Conservation (phyloP, 1,140 invertebrate species). For the Globodera rostochiensis region DNA sequence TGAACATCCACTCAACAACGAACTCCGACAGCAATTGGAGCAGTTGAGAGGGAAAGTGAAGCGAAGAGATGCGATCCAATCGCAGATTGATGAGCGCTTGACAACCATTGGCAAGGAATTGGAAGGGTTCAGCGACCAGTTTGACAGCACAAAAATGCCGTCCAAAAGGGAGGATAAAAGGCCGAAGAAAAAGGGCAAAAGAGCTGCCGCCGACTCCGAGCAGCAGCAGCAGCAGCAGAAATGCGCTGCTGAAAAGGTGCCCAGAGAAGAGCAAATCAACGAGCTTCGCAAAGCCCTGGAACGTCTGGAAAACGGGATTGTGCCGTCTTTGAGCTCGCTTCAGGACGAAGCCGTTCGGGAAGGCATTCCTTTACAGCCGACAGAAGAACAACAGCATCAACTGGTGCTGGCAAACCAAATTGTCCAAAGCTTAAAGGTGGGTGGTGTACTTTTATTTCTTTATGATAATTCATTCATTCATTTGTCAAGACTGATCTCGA, state of each 20-base stretch:
- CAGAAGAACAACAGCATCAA: background rate
- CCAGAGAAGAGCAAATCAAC: conserved; percentile 11
- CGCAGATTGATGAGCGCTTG: background rate
- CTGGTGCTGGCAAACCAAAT: conserved; percentile 2
- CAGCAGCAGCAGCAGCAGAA: background rate
- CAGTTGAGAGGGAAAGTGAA: conserved; percentile 1
- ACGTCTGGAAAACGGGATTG: conserved; percentile 6
- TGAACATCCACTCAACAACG: background rate
- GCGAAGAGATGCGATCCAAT: background rate
- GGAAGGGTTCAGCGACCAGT: conserved; percentile 4
- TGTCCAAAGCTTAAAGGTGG: conserved; percentile 4
- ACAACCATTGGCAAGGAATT: conserved; percentile 9
- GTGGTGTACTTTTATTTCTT: background rate
- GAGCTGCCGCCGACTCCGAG: background rate
- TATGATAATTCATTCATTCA: background rate
- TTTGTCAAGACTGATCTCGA: background rate
- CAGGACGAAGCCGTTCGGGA: background rate
- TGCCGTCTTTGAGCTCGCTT: background rate
- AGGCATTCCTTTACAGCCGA: conserved; percentile 8
- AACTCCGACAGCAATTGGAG: conserved; percentile 8
- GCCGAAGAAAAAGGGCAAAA: conserved; percentile 2
- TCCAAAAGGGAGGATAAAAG: conserved; percentile 8
- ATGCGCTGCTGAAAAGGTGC: background rate
- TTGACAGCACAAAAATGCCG: background rate
- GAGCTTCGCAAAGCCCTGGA: conserved; percentile 12